A percentile compares a stretch with the other conserved stretches of the same genome.
These are phyloP conservation scores for Dufourea novaeangliae DNA, from an alignment of 1,140 invertebrate species.

Conservation along the genomic window DNA sequence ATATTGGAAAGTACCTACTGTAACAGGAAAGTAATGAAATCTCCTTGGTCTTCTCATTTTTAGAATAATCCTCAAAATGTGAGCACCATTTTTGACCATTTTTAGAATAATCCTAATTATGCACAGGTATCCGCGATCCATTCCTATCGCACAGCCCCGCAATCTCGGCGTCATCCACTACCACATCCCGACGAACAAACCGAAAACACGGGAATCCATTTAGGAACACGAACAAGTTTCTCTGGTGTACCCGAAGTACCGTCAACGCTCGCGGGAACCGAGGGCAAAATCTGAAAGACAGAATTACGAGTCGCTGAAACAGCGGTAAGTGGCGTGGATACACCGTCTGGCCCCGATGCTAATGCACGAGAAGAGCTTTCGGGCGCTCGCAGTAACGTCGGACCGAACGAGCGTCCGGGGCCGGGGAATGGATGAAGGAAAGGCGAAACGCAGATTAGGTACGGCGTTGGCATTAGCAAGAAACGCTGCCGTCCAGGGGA, in stretches of 20 bases:
- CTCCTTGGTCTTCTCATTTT: no score
- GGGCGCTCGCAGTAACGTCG: conserved; percentile 29
- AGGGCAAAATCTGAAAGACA: neutral
- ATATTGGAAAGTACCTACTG: no score
- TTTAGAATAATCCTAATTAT: no score
- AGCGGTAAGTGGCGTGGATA: conserved; percentile 16
- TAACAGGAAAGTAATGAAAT: no score
- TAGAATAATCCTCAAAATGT: neutral
- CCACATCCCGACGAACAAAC: no score
- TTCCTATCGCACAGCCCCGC: no score
- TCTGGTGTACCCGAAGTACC: neutral
- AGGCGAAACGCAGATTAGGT: conserved; percentile 64
- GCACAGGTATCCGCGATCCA: no score
- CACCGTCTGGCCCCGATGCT: conserved; percentile 22
- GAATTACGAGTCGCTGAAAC: conserved; percentile 11
- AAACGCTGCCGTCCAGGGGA: conserved; percentile 57
- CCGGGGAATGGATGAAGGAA: conserved; percentile 61
- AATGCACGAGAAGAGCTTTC: conserved; percentile 60
- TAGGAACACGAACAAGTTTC: neutral
- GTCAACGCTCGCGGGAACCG: no score
- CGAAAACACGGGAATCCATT: no score
- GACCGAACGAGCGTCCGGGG: conserved; percentile 24
- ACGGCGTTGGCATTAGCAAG: conserved; percentile 62
- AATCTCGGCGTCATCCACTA: no score
- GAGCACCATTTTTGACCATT: neutral